These are phyloP conservation scores for Ciconia nigra DNA, from an alignment of 2,797 vertebrate genomes.

Conservation along the genomic window DNA sequence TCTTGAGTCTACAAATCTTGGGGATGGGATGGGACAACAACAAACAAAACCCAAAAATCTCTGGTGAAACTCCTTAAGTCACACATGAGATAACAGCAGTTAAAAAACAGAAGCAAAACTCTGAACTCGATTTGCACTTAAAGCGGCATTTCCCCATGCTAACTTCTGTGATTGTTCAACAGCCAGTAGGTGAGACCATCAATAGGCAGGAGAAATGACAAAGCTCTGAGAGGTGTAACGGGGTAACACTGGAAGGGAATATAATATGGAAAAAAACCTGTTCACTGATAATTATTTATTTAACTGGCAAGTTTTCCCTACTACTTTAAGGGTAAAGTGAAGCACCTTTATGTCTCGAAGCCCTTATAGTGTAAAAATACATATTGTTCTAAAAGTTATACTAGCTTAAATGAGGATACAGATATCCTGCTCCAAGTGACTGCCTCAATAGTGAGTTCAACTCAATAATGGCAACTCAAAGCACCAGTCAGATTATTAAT, in stretches of 20 bases:
- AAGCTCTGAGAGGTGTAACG: not conserved
- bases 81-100: not conserved
- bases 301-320: not conserved
- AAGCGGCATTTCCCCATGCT: not conserved
- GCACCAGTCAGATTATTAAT: not conserved
- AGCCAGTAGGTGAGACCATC: not conserved
- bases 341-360: not conserved
- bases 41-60: not conserved
- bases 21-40: not conserved
- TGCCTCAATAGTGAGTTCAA: not conserved
- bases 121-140: not conserved
- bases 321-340: not conserved
- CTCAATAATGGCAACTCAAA: not conserved
- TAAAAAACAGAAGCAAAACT: not conserved
- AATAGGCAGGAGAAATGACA: not conserved
- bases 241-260: not conserved
- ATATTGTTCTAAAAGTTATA: not conserved
- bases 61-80: not conserved
- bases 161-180: not conserved
- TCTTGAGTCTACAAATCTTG: not conserved
- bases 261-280: not conserved
- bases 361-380: not conserved
- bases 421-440: not conserved
- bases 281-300: not conserved
- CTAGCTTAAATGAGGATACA: not conserved